phyloP scores from a whole-genome alignment of 37 sponge, comb jelly and placozoan genomes.

The Dysidea cf. avara region DNA sequence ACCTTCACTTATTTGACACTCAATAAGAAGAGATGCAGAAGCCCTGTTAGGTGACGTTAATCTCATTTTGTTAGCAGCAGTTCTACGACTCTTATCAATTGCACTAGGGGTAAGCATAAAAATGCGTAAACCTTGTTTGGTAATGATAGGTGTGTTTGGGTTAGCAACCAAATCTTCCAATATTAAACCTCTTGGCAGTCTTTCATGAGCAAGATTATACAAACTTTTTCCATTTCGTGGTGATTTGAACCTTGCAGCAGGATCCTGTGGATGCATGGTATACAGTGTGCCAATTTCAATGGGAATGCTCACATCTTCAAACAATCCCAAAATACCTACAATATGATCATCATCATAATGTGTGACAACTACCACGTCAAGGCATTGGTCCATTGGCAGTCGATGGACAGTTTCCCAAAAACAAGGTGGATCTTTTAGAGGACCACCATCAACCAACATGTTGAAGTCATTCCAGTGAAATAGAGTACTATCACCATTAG shows the following conservation, averaged over 20 bases:
- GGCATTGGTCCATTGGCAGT: background rate
- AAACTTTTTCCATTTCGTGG: too few relatives aligned
- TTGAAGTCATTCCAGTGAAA: slow-evolving; percentile 9
- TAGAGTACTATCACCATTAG: slow-evolving; percentile 9
- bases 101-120: too few relatives aligned
- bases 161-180: too few relatives aligned
- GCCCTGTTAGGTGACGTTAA: background rate
- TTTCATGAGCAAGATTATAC: too few relatives aligned
- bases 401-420: background rate
- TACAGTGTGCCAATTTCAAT: background rate
- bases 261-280: too few relatives aligned
- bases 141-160: too few relatives aligned
- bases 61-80: background rate
- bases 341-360: slow-evolving; percentile 11
- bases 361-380: slow-evolving; percentile 19
- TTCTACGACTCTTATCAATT: too few relatives aligned
- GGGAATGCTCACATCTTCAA: background rate
- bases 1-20: background rate
- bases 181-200: too few relatives aligned
- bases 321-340: background rate
- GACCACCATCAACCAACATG: slow-evolving; percentile 13
- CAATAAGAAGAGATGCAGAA: slow-evolving; percentile 4
- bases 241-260: too few relatives aligned
- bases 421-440: background rate
- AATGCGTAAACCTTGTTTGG: too few relatives aligned